Base-by-base conservation (phyloP, 2,113 vertebrate species). In the Peromyscus maniculatus region DNA sequence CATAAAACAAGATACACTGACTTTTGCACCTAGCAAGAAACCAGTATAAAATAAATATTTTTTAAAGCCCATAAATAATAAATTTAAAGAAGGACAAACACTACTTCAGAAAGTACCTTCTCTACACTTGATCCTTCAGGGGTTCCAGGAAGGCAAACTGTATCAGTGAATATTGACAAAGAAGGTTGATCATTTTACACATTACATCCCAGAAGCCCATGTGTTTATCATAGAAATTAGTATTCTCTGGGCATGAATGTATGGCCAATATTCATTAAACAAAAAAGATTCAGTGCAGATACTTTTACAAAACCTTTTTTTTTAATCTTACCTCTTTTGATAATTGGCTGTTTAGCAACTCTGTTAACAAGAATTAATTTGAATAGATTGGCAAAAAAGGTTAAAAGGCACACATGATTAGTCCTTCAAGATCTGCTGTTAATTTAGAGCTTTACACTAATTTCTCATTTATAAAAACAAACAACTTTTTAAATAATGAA, bases 321-420 rank as follows among this genome's bases (percentile, higher is more conserved):
- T 77, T 39, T 96, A 24, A 92, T 94, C 33, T 93, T 75, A 69
- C 3, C 22, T 91, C 95, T 91, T 95, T 95, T 79, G 31, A 71
- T 97, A 91, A 94, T 71, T 93, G 75, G n/a, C 59, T 94, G 43
- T 77, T 97, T 49, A 87, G n/a, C 36, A 97, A 24, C 15, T 93
- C 74, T 87, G 36, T 64, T 96, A 91, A 94, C 57, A 87, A 92
- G 33, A 5, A 22, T 93, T 93, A 83, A 77, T 89, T 87, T 66
- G 49, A 95, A 91, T 21, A 39, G 66, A 79, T 52, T 91, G 72
- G 36, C 26, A 6, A 72, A 72, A 93, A 93, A 83, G 12, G 4
- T 96, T 79, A 84, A 77, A 95, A 94, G 59, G 9, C 66, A 33
- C 15, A 89, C 2, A 64, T n/a, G 59, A 36, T 89, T 39, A 88